phyloP scores from a whole-genome alignment of 2,888 invertebrate species.

The Aspidiotus destructor region DNA sequence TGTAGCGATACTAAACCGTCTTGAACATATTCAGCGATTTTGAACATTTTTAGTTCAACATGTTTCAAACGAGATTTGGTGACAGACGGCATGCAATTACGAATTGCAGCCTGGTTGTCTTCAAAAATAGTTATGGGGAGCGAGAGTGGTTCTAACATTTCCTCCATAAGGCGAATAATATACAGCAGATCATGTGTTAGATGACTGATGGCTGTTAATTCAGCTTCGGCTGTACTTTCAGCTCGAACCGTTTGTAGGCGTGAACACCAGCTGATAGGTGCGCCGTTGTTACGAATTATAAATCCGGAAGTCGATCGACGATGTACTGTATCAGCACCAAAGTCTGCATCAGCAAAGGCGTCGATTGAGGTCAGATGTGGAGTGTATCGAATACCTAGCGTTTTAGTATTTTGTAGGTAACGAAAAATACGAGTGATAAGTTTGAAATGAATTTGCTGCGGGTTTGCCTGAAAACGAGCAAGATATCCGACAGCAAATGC shows the following conservation, averaged over 20 bases:
- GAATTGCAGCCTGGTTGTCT: neutral
- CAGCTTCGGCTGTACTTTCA: constrained; percentile 14
- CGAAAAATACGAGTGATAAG: neutral
- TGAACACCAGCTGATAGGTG: constrained; percentile 1
- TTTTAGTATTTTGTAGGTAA: neutral
- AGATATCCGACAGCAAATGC: constrained; percentile 5
- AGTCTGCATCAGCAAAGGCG: constrained; percentile 7
- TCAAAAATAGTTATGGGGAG: constrained; percentile 3
- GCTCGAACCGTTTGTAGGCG: neutral
- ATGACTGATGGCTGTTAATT: constrained; percentile 4
- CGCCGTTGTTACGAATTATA: neutral
- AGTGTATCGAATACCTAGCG: neutral
- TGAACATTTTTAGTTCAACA: neutral
- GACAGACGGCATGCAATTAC: neutral
- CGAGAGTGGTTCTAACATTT: neutral
- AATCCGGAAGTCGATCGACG: neutral
- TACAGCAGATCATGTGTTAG: neutral
- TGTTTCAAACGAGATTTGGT: constrained; percentile 5
- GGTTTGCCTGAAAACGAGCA: constrained; percentile 6
- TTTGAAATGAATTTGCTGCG: neutral
- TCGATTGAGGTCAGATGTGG: neutral
- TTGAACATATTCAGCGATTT: neutral
- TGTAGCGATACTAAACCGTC: neutral
- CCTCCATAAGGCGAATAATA: neutral
- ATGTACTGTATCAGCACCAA: neutral